Conservation (phyloP, 2,113 vertebrate species). For the Tapirus terrestris region DNA sequence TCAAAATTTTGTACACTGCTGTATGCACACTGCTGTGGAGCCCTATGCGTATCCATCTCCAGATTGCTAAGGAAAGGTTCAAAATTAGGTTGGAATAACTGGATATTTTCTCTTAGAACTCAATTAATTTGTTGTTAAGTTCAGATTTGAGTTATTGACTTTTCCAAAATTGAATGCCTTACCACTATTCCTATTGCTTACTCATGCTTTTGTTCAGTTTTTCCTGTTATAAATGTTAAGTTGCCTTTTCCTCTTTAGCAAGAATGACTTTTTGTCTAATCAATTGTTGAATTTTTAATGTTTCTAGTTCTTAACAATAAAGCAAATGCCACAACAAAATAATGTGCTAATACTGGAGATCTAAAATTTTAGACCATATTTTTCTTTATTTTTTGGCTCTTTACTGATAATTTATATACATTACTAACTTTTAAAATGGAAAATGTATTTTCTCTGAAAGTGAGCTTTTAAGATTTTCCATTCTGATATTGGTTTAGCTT, state of each 20-base stretch:
- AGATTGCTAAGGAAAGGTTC: background rate
- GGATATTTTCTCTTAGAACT: background rate
- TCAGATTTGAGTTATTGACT: background rate
- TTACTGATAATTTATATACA: background rate
- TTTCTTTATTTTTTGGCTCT: background rate
- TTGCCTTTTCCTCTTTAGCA: background rate
- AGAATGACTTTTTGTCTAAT: background rate
- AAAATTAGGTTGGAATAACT: background rate
- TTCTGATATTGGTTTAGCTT: background rate
- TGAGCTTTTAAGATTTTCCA: background rate
- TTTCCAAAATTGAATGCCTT: background rate
- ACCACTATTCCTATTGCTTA: background rate
- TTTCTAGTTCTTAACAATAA: background rate
- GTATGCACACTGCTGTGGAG: background rate
- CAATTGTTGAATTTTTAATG: background rate
- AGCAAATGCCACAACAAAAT: background rate
- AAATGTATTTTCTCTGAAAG: conserved; percentile 16
- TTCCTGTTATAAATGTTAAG: background rate
- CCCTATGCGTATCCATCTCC: background rate
- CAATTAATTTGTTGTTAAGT: background rate
- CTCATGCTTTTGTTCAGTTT: background rate
- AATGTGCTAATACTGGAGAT: background rate
- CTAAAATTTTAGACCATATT: background rate
- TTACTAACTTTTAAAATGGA: background rate
- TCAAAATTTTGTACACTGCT: background rate